These are phyloP conservation scores for Xestia rhomboidea DNA, from an alignment of 2,888 invertebrate species.

Conservation along the genomic window DNA sequence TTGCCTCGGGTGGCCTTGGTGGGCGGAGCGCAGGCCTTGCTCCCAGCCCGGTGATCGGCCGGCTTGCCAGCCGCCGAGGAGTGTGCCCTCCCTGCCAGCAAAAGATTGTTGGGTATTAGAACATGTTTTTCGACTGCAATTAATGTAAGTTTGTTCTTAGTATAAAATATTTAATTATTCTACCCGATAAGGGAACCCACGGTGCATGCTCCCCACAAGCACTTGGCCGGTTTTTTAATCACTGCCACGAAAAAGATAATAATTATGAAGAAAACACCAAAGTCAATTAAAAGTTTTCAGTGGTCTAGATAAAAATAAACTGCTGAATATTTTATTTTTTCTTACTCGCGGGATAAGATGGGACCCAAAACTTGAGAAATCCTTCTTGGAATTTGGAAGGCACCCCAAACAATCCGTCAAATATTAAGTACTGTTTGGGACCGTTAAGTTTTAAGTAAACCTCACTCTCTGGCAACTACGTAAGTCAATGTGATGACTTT, in stretches of 20 bases:
- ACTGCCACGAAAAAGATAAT: not conserved
- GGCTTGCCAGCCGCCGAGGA: too few relatives aligned
- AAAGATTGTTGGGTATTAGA: not conserved
- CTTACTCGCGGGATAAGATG: conserved; percentile 7
- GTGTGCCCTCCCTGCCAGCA: too few relatives aligned
- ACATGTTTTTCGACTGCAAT: not conserved
- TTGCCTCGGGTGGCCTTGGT: too few relatives aligned
- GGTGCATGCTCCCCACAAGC: not conserved
- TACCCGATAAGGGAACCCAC: not conserved
- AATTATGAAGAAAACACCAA: not conserved
- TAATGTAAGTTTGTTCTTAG: not conserved
- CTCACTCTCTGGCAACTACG: conserved; percentile 7
- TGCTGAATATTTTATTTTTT: not conserved
- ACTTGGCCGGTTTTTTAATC: not conserved
- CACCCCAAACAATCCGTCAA: conserved; percentile 42
- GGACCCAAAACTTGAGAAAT: conserved; percentile 33
- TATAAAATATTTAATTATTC: not conserved
- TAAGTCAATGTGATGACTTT: conserved; percentile 2
- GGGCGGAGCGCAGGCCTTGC: too few relatives aligned
- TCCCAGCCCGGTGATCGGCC: too few relatives aligned
- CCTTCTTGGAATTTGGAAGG: conserved; percentile 22
- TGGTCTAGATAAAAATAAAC: not conserved
- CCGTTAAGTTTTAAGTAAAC: conserved; percentile 3
- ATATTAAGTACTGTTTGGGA: conserved; percentile 49
- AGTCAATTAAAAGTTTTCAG: conserved; percentile 17